These are phyloP conservation scores for Doris montereyensis DNA, from an alignment of 2,888 invertebrate genomes.

Conservation along the genomic window DNA sequence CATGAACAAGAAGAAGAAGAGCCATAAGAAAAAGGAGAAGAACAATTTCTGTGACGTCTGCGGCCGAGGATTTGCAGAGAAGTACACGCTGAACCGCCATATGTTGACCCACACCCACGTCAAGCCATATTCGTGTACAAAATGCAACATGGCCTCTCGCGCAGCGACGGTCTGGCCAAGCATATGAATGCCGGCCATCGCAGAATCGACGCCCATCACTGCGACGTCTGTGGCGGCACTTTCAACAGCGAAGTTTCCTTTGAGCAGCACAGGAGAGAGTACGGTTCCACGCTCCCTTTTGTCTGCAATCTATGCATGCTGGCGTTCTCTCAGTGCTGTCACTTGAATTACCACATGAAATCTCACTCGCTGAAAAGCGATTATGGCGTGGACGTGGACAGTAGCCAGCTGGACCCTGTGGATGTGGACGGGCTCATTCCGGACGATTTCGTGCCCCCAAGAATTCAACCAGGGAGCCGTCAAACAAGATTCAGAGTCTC, in stretches of 20 bases:
- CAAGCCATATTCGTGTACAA: slow-evolving; percentile 44
- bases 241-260: slow-evolving; percentile 43
- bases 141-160: slow-evolving; percentile 43
- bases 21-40: slow-evolving; percentile 44
- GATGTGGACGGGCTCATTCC: slow-evolving; percentile 40
- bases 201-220: slow-evolving; percentile 40
- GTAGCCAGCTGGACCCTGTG: slow-evolving; percentile 25
- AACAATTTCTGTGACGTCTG: slow-evolving; percentile 43
- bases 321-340: slow-evolving; percentile 43
- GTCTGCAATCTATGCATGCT: slow-evolving; percentile 42
- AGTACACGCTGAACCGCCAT: slow-evolving; percentile 45
- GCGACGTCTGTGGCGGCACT: slow-evolving; percentile 40
- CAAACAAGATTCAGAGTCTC: neutral
- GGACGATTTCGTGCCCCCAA: slow-evolving; percentile 36
- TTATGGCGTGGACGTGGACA: neutral
- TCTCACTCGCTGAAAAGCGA: slow-evolving; percentile 38
- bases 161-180: slow-evolving; percentile 40
- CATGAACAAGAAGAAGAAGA: slow-evolving; percentile 33
- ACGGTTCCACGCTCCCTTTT: slow-evolving; percentile 39
- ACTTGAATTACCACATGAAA: slow-evolving; percentile 43
- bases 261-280: slow-evolving; percentile 39
- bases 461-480: neutral
- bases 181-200: slow-evolving; percentile 40
- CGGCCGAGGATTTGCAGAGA: slow-evolving; percentile 44
- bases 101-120: slow-evolving; percentile 45